phyloP scores from a whole-genome alignment of 23 tunicate species.

The Diplosoma virens region DNA sequence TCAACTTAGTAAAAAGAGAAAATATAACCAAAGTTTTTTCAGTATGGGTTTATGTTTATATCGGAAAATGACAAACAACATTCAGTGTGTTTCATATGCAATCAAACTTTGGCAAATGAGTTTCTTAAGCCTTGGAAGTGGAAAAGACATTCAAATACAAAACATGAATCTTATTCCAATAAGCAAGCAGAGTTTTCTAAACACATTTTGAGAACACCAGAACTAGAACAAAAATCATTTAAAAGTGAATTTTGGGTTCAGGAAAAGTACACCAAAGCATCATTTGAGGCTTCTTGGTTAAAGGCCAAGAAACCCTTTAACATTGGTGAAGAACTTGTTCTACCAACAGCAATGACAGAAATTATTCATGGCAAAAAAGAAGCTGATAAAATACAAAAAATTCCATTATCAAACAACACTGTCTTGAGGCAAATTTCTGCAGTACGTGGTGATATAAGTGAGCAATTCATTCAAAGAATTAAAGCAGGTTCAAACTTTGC shows the following conservation, averaged over 20 bases:
- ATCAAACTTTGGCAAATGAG: too few relatives aligned
- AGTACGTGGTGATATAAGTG: slow-evolving; percentile 43
- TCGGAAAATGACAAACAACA: neutral
- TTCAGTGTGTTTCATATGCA: neutral
- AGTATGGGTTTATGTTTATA: neutral
- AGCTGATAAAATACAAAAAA: slow-evolving; percentile 46
- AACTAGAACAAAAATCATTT: too few relatives aligned
- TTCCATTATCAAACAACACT: slow-evolving; percentile 47
- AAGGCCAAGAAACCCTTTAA: too few relatives aligned
- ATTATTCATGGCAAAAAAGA: slow-evolving; percentile 1
- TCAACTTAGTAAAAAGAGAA: neutral
- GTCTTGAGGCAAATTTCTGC: slow-evolving; percentile 46
- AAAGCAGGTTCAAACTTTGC: slow-evolving; percentile 47
- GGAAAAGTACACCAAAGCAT: too few relatives aligned
- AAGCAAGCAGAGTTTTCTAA: too few relatives aligned
- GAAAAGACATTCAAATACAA: too few relatives aligned
- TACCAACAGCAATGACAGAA: slow-evolving; percentile 22
- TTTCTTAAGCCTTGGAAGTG: too few relatives aligned
- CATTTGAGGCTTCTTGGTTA: too few relatives aligned
- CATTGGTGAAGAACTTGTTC: slow-evolving; percentile 45
- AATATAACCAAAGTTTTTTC: neutral
- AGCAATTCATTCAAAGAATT: slow-evolving; percentile 58
- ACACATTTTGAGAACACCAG: too few relatives aligned
- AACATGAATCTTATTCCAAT: too few relatives aligned
- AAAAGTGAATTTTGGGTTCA: too few relatives aligned